phyloP scores from a whole-genome alignment of 2,888 invertebrate genomes.

The Dynastes grantii region DNA sequence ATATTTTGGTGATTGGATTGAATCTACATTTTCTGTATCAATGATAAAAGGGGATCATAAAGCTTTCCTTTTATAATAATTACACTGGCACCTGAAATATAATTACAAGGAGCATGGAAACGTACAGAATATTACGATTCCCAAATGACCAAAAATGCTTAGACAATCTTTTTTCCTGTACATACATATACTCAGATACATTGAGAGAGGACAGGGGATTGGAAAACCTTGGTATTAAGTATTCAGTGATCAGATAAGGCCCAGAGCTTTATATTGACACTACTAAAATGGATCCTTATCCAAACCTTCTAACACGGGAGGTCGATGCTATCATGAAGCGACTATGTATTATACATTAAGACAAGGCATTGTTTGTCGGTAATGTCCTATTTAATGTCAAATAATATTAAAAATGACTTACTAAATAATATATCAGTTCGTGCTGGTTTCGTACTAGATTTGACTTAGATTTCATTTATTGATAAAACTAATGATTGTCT shows the following conservation, averaged over 20 bases:
- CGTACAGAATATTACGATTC: conserved; percentile 20
- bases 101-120: conserved; percentile 24
- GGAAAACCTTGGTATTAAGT: conserved; percentile 56
- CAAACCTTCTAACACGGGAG: conserved; percentile 58
- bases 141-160: conserved; percentile 39
- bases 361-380: conserved; percentile 62
- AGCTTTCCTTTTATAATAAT: conserved; percentile 22
- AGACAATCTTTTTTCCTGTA: conserved; percentile 14
- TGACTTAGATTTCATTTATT: conserved; percentile 65
- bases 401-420: conserved; percentile 68
- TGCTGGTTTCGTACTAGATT: conserved; percentile 56
- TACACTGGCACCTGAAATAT: conserved; percentile 16
- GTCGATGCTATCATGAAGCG: conserved; percentile 59
- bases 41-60: background rate
- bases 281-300: conserved; percentile 61
- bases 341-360: conserved; percentile 64
- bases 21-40: background rate
- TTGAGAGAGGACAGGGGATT: background rate
- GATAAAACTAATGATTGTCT: conserved; percentile 68
- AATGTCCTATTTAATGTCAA: conserved; percentile 63
- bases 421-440: conserved; percentile 67
- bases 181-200: background rate
- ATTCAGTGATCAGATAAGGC: conserved; percentile 60
- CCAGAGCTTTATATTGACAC: conserved; percentile 57
- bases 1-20: too few species aligned